Conservation (phyloP, 64 coral and sea anemone genomes). For the Anthopleura sola region DNA sequence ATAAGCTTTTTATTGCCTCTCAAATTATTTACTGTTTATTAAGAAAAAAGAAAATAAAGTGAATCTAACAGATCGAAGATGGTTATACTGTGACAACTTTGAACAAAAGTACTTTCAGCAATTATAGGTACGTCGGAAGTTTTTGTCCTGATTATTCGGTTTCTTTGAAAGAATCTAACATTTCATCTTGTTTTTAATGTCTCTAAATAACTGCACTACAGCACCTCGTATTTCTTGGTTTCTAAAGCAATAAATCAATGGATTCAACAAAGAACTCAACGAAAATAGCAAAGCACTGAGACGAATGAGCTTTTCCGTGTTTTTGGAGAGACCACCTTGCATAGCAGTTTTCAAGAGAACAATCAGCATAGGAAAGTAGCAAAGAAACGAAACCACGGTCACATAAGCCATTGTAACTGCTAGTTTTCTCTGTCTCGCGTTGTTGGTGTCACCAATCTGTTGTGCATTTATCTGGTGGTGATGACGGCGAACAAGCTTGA, state of each 20-base stretch:
- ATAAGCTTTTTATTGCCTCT: too few relatives aligned
- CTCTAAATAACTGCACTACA: background rate
- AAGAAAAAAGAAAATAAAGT: too few relatives aligned
- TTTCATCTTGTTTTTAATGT: background rate
- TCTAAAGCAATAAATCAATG: background rate
- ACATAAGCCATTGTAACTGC: constrained; percentile 6
- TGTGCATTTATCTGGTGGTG: constrained; percentile 8
- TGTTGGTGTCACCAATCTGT: background rate
- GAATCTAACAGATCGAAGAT: too few relatives aligned
- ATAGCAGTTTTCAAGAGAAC: background rate
- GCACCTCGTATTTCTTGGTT: constrained; percentile 6
- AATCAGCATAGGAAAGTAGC: background rate
- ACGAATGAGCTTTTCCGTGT: background rate
- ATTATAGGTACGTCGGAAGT: too few relatives aligned
- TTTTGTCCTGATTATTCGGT: too few relatives aligned
- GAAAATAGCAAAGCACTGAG: background rate
- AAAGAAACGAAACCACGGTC: background rate
- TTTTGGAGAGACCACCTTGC: background rate
- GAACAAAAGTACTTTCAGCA: too few relatives aligned
- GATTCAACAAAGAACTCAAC: background rate
- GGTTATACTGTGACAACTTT: too few relatives aligned
- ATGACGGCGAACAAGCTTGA: constrained; percentile 15
- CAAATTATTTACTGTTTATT: too few relatives aligned
- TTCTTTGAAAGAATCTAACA: background rate
- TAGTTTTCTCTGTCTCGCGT: background rate